phyloP scores from a whole-genome alignment of 2,888 invertebrate species.

The Drosophila mimetica region DNA sequence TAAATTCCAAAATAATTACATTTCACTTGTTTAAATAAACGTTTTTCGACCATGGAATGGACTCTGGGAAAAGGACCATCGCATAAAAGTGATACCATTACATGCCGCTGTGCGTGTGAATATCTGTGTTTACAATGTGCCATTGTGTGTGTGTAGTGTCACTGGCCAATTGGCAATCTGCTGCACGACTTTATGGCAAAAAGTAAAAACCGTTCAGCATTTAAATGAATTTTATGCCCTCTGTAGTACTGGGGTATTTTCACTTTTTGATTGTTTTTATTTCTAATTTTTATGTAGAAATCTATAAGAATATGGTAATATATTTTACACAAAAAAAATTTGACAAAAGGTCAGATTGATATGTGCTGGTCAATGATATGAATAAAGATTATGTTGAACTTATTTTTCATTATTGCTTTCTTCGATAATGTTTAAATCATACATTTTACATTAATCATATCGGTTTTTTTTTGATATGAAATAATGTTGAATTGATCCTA shows the following conservation, averaged over 20 bases:
- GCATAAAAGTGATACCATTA: constrained; percentile 26
- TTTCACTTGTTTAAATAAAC: constrained; percentile 77
- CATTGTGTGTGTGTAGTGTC: constrained; percentile 18
- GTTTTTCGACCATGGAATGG: constrained; percentile 48
- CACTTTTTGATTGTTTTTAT: background rate
- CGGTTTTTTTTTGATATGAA: too few relatives aligned
- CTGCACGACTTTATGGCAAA: constrained; percentile 27
- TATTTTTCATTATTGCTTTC: too few relatives aligned
- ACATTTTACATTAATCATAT: too few relatives aligned
- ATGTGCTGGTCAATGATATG: too few relatives aligned
- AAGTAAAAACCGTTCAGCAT: constrained; percentile 31
- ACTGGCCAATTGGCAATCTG: constrained; percentile 50
- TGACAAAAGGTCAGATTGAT: too few relatives aligned
- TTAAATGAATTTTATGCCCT: constrained; percentile 36
- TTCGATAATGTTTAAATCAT: too few relatives aligned
- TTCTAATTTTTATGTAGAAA: background rate
- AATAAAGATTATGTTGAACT: too few relatives aligned
- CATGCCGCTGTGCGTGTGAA: constrained; percentile 20
- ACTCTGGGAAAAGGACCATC: constrained; percentile 17
- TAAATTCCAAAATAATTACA: constrained; percentile 82
- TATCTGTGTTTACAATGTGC: constrained; percentile 5
- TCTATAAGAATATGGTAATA: background rate
- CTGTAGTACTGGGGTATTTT: background rate
- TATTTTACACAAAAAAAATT: too few relatives aligned
- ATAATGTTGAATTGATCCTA: too few relatives aligned